Base-by-base conservation (phyloP, 1,140 invertebrate species). In the Philotrypesis tridentata region DNA sequence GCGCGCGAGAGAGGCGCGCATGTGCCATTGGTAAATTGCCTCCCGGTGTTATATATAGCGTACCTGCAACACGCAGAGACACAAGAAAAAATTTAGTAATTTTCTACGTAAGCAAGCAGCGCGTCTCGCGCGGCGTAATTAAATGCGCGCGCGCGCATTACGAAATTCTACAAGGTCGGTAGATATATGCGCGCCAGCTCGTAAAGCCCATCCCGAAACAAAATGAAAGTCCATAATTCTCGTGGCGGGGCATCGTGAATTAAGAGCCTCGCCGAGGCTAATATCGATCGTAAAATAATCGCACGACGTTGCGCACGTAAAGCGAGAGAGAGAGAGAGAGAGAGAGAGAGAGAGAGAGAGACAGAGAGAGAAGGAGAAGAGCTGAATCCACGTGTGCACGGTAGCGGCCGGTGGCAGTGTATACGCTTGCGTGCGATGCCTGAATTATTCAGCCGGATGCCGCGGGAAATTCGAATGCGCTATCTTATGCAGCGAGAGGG, bases 231-330 rank as follows among this genome's bases (percentile, higher is more conserved):
- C 48, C 21, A 55, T 55, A 55, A 55, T 55, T 55, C 21, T 55
- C 48, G 21, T 55, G 48, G 48, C 6, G 48, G 48, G 48, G 21
- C 21, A 3, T 17, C 48, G 21, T n/a, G 48, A 55, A 55, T 55
- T 55, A 55, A 55, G 48, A 55, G 48, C 48, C 48, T 55, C 48
- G 48, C 6, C 48, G 63, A 23, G 25, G 63, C 48, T 29, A 65
- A 65, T 29, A 65, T 65, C 63, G 63, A 65, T 65, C 63, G 63
- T 65, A 29, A 65, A 65, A 65, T 65, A 65, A 65, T 65, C 63
- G 23, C 63, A 25, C 48, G 21, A 55, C 48, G 48, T 55, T 55
- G 48, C n/a, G n/a, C 12, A 43, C 40, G 40, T 43, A 43, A 2
- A 43, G n/a, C n/a, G n/a, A n/a, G n/a, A n/a, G n/a, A n/a, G n/a